phyloP scores from a whole-genome alignment of 1,140 invertebrate species.

The Paramacrobiotus metropolitanus region DNA sequence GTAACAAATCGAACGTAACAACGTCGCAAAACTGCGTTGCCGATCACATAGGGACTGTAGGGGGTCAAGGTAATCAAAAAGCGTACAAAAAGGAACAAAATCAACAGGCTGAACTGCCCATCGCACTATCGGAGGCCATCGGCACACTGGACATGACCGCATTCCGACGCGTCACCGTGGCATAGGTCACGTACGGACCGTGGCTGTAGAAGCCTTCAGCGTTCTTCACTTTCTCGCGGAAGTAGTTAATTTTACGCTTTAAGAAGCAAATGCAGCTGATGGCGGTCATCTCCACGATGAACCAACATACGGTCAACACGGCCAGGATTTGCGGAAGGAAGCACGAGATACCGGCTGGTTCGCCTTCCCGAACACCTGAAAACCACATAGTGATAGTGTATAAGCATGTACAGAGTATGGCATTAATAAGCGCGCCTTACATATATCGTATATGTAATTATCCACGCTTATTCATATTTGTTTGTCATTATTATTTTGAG shows the following conservation, averaged over 20 bases:
- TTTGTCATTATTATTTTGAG: too few relatives aligned
- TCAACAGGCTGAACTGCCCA: too few relatives aligned
- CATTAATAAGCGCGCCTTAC: too few relatives aligned
- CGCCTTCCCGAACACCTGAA: not conserved
- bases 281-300: not conserved
- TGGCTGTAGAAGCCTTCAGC: not conserved
- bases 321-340: not conserved
- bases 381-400: too few relatives aligned
- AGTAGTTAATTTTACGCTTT: not conserved
- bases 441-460: not conserved
- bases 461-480: not conserved
- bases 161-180: not conserved
- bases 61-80: too few relatives aligned
- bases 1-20: too few relatives aligned
- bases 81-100: too few relatives aligned
- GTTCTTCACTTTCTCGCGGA: not conserved
- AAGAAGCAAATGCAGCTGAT: not conserved
- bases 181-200: not conserved
- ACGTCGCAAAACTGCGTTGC: too few relatives aligned
- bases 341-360: not conserved
- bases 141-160: too few relatives aligned
- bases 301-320: not conserved
- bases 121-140: too few relatives aligned
- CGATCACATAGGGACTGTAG: too few relatives aligned
- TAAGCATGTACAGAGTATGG: too few relatives aligned